phyloP scores from a whole-genome alignment of 2,113 vertebrate genomes.

The Meleagris gallopavo region DNA sequence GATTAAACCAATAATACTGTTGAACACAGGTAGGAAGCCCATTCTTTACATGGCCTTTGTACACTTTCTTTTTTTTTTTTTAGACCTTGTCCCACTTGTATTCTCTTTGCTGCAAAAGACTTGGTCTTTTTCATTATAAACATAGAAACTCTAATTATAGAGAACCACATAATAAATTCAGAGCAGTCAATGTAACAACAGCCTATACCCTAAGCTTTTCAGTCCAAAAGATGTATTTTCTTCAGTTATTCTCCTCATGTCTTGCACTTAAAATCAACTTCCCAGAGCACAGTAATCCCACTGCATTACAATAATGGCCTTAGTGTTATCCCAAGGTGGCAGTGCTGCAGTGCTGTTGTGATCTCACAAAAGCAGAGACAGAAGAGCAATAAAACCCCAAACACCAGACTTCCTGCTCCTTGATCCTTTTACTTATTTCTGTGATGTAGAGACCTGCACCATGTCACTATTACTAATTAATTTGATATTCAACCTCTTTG shows the following conservation, averaged over 20 bases:
- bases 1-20: neutral
- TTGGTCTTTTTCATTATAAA: neutral
- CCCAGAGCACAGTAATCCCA: neutral
- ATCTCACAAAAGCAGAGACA: neutral
- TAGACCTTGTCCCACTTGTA: neutral
- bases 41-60: neutral
- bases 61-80: neutral
- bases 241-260: neutral
- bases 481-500: neutral
- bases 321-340: accelerated
- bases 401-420: neutral
- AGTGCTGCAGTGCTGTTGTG: accelerated
- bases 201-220: neutral
- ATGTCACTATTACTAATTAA: neutral
- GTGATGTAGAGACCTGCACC: neutral
- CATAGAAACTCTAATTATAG: neutral
- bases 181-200: neutral
- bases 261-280: neutral
- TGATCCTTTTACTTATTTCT: neutral
- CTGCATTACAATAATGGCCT: accelerated
- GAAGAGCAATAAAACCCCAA: neutral
- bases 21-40: neutral
- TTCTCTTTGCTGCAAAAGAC: neutral
- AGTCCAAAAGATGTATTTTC: neutral
- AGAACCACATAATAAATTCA: neutral